Conservation (phyloP, 1,140 invertebrate genomes). For the Caenorhabditis briggsae region DNA sequence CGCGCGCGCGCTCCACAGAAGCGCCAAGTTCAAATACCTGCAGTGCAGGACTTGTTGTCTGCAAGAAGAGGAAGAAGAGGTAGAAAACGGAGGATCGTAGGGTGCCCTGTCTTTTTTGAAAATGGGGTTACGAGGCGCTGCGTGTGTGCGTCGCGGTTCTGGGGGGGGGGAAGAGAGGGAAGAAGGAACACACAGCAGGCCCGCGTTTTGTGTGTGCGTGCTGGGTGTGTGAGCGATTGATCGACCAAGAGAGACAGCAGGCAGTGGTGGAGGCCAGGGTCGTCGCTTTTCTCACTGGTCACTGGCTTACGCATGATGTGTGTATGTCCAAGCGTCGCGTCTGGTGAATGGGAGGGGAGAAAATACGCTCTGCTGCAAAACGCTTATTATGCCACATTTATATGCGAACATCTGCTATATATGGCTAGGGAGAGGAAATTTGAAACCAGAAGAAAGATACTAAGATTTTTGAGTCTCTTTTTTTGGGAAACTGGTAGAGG, state of each 20-base stretch:
- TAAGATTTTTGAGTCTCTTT: too few relatives aligned
- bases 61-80: background rate
- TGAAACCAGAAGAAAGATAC: too few relatives aligned
- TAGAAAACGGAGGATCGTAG: background rate
- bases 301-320: background rate
- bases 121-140: constrained; percentile 22
- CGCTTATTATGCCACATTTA: too few relatives aligned
- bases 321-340: background rate
- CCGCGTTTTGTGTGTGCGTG: constrained; percentile 22
- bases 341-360: background rate
- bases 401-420: too few relatives aligned
- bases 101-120: background rate
- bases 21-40: constrained; percentile 42
- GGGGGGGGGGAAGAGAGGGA: background rate
- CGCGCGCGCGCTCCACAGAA: constrained; percentile 4
- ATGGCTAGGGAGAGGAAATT: too few relatives aligned
- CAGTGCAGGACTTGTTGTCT: constrained; percentile 10
- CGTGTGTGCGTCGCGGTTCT: constrained; percentile 37
- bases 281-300: background rate
- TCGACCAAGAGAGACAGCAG: constrained; percentile 19
- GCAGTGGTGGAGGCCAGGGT: background rate
- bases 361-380: constrained; percentile 2
- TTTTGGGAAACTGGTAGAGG: too few relatives aligned
- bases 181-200: background rate
- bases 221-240: constrained; percentile 7